Conservation (phyloP, 2,113 vertebrate species). For the Pluvianellus socialis region DNA sequence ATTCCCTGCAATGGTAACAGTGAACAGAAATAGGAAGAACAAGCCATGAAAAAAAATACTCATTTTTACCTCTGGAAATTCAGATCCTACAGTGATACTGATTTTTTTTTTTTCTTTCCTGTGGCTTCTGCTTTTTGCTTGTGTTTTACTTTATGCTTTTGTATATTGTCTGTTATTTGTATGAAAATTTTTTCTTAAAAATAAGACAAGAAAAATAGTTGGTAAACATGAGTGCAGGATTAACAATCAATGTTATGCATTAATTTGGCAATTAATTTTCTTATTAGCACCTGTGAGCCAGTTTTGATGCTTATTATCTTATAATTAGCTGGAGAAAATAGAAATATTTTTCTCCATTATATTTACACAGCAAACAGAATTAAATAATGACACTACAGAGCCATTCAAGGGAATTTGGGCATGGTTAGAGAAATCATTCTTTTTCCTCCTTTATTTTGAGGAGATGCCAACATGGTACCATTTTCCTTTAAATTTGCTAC, state of each 20-base stretch:
- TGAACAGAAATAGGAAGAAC: not conserved
- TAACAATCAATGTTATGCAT: not conserved
- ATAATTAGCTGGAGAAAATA: not conserved
- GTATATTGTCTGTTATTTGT: not conserved
- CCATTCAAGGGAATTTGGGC: not conserved
- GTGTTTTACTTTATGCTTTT: not conserved
- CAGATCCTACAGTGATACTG: not conserved
- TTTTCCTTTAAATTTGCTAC: too few species aligned
- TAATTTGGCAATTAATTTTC: not conserved
- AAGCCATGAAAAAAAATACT: not conserved
- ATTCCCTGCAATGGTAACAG: not conserved
- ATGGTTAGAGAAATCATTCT: not conserved
- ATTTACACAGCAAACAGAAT: not conserved
- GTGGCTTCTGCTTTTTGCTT: not conserved
- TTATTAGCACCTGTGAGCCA: not conserved
- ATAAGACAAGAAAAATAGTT: not conserved
- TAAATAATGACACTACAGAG: not conserved
- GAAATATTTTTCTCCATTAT: not conserved
- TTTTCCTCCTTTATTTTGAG: too few species aligned
- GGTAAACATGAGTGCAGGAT: not conserved
- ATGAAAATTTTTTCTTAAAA: not conserved
- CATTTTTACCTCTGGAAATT: not conserved
- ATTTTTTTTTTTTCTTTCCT: not conserved
- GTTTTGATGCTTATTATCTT: not conserved
- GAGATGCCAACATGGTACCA: too few species aligned